These are phyloP conservation scores for Callocephalon fimbriatum DNA, from an alignment of 2,113 vertebrate genomes.

Conservation along the genomic window DNA sequence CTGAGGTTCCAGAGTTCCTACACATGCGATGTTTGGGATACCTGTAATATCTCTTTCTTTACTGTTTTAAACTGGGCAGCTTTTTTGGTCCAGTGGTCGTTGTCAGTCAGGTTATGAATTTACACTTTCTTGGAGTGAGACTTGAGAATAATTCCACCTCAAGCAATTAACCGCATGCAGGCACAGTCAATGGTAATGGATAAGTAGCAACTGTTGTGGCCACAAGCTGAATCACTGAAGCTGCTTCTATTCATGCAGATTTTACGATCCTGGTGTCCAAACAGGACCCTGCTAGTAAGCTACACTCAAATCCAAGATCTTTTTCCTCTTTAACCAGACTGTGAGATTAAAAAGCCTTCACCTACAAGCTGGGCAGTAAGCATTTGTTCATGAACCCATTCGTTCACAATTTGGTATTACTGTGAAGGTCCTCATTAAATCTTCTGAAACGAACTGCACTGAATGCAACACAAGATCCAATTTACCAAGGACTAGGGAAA, in stretches of 20 bases:
- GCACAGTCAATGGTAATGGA: not conserved
- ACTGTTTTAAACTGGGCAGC: not conserved
- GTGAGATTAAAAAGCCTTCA: not conserved
- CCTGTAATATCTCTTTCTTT: not conserved
- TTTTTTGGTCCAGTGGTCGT: not conserved
- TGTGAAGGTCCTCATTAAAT: not conserved
- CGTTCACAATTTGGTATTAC: not conserved
- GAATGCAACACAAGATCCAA: not conserved
- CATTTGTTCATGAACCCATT: not conserved
- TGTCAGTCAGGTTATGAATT: not conserved
- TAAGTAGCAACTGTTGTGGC: not conserved
- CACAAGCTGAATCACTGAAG: not conserved
- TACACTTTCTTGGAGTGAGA: not conserved
- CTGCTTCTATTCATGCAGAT: not conserved
- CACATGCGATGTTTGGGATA: not conserved
- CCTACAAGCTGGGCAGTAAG: not conserved
- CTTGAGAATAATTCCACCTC: not conserved
- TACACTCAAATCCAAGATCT: not conserved
- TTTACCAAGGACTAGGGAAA: not conserved
- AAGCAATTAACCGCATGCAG: not conserved
- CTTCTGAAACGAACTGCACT: not conserved
- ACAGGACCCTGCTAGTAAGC: not conserved
- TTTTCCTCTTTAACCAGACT: not conserved
- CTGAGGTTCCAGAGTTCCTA: not conserved
- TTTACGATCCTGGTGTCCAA: not conserved